A percentile compares a stretch with the other conserved stretches of the same genome.
Conservation (phyloP, 2,888 invertebrate genomes). For the Dasypogon diadema region DNA sequence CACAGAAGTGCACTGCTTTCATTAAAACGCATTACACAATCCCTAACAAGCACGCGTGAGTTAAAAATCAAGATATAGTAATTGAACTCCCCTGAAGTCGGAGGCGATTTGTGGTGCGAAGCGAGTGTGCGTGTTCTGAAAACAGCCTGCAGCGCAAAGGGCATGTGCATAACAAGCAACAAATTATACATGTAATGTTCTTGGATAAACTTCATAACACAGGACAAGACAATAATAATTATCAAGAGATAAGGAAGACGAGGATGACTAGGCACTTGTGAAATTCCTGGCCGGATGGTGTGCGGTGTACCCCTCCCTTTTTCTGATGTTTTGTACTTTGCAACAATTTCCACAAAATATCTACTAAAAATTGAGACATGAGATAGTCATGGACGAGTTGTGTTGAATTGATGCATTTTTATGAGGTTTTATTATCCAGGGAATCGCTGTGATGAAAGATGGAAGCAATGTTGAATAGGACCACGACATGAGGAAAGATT, state of each 20-base stretch:
- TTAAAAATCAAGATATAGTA: slow-evolving; percentile 35
- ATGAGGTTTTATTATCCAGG: too few species aligned
- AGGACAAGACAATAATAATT: slow-evolving; percentile 36
- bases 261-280: slow-evolving; percentile 32
- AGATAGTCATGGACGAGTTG: too few species aligned
- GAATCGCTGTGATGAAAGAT: too few species aligned
- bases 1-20: slow-evolving; percentile 11
- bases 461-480: too few species aligned
- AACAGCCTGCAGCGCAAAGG: slow-evolving; percentile 24
- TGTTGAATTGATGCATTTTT: too few species aligned
- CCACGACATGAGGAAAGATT: too few species aligned
- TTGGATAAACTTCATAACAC: slow-evolving; percentile 27
- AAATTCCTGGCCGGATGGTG: too few species aligned
- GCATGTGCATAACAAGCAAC: slow-evolving; percentile 42
- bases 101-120: slow-evolving; percentile 20
- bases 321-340: not conserved
- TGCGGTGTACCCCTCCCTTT: too few species aligned
- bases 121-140: not conserved
- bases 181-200: slow-evolving; percentile 39
- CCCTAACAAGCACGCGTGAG: slow-evolving; percentile 32
- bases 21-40: slow-evolving; percentile 32
- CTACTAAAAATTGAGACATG: too few species aligned
- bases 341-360: not conserved
- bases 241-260: slow-evolving; percentile 30
- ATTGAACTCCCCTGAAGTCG: slow-evolving; percentile 25